A percentile compares a stretch with the other conserved stretches of the same genome.
phyloP scores from a whole-genome alignment of 2,888 invertebrate species.

The Eristalis tenax region DNA sequence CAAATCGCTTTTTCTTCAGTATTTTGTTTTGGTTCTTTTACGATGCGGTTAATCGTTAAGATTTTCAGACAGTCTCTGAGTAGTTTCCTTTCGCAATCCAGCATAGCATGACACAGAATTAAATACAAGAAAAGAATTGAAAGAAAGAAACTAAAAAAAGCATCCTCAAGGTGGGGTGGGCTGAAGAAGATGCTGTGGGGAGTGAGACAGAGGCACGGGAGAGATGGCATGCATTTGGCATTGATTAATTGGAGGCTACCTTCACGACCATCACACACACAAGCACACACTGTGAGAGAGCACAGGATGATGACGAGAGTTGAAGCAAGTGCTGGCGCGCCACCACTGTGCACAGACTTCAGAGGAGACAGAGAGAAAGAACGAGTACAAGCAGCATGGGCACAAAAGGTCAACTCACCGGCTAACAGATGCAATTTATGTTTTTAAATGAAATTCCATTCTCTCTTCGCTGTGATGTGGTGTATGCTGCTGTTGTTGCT shows the following conservation, averaged over 20 bases:
- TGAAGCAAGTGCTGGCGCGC: conserved; percentile 22
- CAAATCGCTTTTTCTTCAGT: conserved; percentile 39
- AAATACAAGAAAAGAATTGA: conserved; percentile 8
- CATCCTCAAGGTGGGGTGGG: background rate
- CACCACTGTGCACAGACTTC: background rate
- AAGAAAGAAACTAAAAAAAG: background rate
- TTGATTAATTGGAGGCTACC: conserved; percentile 71
- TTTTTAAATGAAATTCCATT: conserved; percentile 71
- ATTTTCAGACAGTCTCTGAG: background rate
- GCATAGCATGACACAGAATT: conserved; percentile 54
- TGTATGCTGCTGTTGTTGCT: conserved; percentile 35
- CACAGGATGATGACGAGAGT: conserved; percentile 23
- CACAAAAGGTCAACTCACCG: conserved; percentile 72
- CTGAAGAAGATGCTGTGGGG: background rate
- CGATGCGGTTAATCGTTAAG: conserved; percentile 36
- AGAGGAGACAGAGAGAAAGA: background rate
- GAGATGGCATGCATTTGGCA: conserved; percentile 67
- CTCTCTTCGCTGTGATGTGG: conserved; percentile 37
- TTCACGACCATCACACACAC: conserved; percentile 17
- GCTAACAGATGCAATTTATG: conserved; percentile 72
- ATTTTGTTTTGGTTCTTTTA: background rate
- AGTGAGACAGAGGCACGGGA: conserved; percentile 13
- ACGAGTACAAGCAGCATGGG: conserved; percentile 59
- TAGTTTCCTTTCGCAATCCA: conserved; percentile 33
- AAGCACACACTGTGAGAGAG: background rate